These are phyloP conservation scores for Plemyria rubiginata DNA, from an alignment of 2,888 invertebrate genomes.

Conservation along the genomic window DNA sequence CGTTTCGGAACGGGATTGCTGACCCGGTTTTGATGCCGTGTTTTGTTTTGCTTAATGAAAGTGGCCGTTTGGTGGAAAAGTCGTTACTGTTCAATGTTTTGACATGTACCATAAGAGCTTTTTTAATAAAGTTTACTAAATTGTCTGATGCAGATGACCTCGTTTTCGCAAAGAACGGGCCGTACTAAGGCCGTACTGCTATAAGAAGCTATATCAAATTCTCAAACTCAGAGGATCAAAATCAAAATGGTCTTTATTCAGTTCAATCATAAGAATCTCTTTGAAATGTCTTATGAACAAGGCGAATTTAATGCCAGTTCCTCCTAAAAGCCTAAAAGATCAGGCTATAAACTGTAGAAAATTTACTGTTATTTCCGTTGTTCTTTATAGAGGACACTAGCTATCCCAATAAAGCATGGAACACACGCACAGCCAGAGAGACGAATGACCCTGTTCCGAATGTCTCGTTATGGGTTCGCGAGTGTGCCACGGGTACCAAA, in stretches of 20 bases:
- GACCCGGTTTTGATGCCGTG: slow-evolving; percentile 12
- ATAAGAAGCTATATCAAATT: not conserved
- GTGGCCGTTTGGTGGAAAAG: slow-evolving; percentile 8
- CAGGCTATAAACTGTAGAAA: too few relatives aligned
- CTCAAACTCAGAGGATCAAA: not conserved
- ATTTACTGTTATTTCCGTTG: too few relatives aligned
- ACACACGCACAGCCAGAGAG: slow-evolving; percentile 42
- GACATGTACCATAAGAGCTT: slow-evolving; percentile 1
- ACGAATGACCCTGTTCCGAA: slow-evolving; percentile 43
- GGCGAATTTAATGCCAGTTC: too few relatives aligned
- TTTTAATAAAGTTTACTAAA: not conserved
- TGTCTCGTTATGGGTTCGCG: slow-evolving; percentile 46
- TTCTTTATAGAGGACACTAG: not conserved
- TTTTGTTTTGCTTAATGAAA: slow-evolving; percentile 13
- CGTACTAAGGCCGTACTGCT: not conserved
- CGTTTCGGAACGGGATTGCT: slow-evolving; percentile 22
- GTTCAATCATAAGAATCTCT: too few relatives aligned
- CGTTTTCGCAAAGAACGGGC: not conserved
- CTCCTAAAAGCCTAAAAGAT: too few relatives aligned
- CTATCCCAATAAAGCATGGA: slow-evolving; percentile 32
- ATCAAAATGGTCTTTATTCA: not conserved
- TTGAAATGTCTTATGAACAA: too few relatives aligned
- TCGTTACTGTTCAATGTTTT: not conserved
- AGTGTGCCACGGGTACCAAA: slow-evolving; percentile 27
- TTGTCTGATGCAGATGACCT: not conserved